Percentiles rank a stretch among this genome's conserved stretches.
phyloP scores from a whole-genome alignment of 2,797 vertebrate species.

The Propithecus deckenii region DNA sequence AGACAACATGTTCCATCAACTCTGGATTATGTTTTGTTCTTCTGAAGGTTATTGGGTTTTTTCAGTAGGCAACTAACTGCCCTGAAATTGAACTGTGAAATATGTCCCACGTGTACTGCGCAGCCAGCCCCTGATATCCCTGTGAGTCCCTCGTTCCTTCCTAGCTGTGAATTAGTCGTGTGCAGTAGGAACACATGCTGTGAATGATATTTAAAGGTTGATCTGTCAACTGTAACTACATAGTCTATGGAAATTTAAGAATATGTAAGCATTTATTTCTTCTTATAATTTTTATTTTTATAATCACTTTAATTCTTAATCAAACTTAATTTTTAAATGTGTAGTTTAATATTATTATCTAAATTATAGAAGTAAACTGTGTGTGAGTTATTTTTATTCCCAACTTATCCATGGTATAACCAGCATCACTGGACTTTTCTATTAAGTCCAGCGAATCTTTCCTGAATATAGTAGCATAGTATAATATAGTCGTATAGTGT shows the following conservation, averaged over 20 bases:
- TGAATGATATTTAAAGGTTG: background rate
- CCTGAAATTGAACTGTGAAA: background rate
- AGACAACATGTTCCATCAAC: background rate
- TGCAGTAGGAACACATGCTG: background rate
- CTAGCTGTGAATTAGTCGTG: background rate
- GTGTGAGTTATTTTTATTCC: background rate
- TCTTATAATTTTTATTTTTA: background rate
- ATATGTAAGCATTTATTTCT: background rate
- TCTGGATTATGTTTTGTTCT: background rate
- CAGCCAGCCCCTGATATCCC: no score
- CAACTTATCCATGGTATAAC: background rate
- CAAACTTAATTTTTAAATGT: background rate
- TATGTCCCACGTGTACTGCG: background rate
- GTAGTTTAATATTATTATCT: background rate
- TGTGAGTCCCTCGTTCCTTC: no score
- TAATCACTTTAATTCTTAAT: background rate
- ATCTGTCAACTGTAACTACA: background rate
- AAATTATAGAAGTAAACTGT: background rate
- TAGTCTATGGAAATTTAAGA: background rate
- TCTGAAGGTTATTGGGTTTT: background rate
- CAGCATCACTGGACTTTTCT: background rate
- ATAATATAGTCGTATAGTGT: no score
- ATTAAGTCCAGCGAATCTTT: no score
- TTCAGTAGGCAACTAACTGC: background rate
- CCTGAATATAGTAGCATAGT: background rate